Base-by-base conservation (phyloP, 2,113 vertebrate genomes). In the Chiloscyllium plagiosum region DNA sequence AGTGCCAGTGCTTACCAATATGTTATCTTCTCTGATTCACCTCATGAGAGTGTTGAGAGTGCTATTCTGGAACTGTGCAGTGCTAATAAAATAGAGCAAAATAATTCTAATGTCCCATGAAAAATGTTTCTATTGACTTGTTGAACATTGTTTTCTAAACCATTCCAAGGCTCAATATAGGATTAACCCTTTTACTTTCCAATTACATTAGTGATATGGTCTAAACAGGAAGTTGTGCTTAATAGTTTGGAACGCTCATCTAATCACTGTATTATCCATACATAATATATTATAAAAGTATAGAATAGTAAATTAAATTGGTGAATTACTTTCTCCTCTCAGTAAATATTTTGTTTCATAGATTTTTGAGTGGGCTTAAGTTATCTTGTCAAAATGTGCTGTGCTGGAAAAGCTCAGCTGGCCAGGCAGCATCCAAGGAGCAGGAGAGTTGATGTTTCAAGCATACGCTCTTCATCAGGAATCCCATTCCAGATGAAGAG, bases 81-180 rank as follows among this genome's bases (percentile, higher is more conserved):
- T 20, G 52, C 22, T 2, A 1, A 47, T 7, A 47, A 37, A 70
- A 70, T 3, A 70, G 4, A 22, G 0, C 0, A 3, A 70, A 6
- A 70, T 70, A 24, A 24, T 5, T 70, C 22, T 22, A 70, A 70
- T 6, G 0, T 26, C 69, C 24, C 3, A 22, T 22, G 22, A 3
- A 70, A 94, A 70, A 94, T 42, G 93, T 70, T 94, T 90, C 66
- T 6, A 50, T 24, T 94, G 68, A 94, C 22, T 94, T 68, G 66
- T 37, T 70, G 37, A 94, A 24, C n/a, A 94, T 26, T 26, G 37
- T 70, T 94, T 20, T 20, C n/a, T 26, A 50, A 94, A 70, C 19
- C 26, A 69, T 20, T 70, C n/a, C 69, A 50, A 89, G 12, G 10
- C 66, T 42, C 61, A 94, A 70, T 69, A 4, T 94, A 24, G 42